Conservation (phyloP, 1,140 invertebrate genomes). For the Drosophila novamexicana region DNA sequence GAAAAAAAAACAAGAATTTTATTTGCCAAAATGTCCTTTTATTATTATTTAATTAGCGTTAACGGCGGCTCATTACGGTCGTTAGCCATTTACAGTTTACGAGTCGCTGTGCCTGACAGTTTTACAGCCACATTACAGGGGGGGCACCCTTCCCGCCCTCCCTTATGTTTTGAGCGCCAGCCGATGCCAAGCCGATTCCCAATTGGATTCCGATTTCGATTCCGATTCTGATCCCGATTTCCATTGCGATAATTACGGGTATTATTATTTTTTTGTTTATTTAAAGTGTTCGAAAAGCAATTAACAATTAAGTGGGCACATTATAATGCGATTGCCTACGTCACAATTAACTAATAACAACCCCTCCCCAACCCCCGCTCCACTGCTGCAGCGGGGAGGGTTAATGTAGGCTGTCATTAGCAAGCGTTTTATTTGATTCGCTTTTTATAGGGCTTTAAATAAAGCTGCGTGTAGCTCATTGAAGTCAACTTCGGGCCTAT, state of each 20-base stretch:
- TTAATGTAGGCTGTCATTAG: slow-evolving; percentile 73
- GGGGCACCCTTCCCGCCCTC: no score
- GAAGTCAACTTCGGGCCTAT: slow-evolving; percentile 47
- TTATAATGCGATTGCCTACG: slow-evolving; percentile 62
- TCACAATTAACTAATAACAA: slow-evolving; percentile 75
- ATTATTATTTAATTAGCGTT: slow-evolving; percentile 77
- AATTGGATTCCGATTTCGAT: slow-evolving; percentile 36
- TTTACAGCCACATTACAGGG: slow-evolving; percentile 55
- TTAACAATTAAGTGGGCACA: slow-evolving; percentile 76
- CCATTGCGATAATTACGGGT: slow-evolving; percentile 59
- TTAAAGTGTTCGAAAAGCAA: slow-evolving; percentile 77
- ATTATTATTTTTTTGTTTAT: slow-evolving; percentile 60
- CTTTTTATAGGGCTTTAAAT: slow-evolving; percentile 53
- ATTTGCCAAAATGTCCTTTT: slow-evolving; percentile 56
- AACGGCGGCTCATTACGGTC: slow-evolving; percentile 17
- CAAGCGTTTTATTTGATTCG: slow-evolving; percentile 49
- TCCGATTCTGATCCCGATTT: slow-evolving; percentile 39
- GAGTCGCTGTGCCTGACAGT: slow-evolving; percentile 63
- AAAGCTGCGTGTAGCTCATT: slow-evolving; percentile 18
- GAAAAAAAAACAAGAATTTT: slow-evolving; percentile 59
- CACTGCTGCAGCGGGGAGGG: slow-evolving; percentile 24
- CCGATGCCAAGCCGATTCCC: slow-evolving; percentile 4
- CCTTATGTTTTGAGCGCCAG: slow-evolving; percentile 27
- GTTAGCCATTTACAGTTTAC: slow-evolving; percentile 45
- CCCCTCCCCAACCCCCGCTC: slow-evolving; percentile 2